Base-by-base conservation (phyloP, 1,140 invertebrate genomes). In the Achroia grisella region DNA sequence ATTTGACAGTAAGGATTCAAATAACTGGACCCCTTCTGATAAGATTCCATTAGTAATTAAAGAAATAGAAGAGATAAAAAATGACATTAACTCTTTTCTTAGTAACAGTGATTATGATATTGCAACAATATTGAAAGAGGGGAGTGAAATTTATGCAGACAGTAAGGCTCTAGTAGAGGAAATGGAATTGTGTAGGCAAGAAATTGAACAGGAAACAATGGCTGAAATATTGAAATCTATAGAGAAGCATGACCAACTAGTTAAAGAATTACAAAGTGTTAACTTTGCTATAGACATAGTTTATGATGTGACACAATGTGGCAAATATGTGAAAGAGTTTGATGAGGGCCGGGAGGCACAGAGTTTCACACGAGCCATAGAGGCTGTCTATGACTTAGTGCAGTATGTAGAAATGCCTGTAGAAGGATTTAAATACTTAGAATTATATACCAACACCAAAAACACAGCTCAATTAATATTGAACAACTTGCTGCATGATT, bases 201-300 rank as follows among this genome's bases (percentile, higher is more conserved):
- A 86, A 34, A 88, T 90, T 43, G 86, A 90, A 50, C 60, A 87
- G 40, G 61, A 89, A 70, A 86, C 88, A n/a, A 88, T 89, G 67
- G 80, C 87, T 39, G 87, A 91, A 59, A 73, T 91, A 33, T 60
- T 83, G 4, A 83, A 86, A 44, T 88, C 88, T 0, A 86, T 87
- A 8, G 84, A 87, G 35, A 89, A 89, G 56, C 70, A 91, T 48
- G 71, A 89, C 39, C 73, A 73, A 49, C 67, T 90, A 15, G 77
- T 86, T 6, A 69, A 85, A 43, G 81, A 88, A 34, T 62, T 91
- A 28, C 71, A 88, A 52, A 84, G 83, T 41, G 76, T 87, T 0
- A 86, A 87, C 13, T 86, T 87, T 56, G 80, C 85, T 48, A 41
- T 90, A 6, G 69, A 84, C 17, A 71, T 91, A 34, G 74, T 89